A percentile compares a stretch with the other conserved stretches of the same genome.
Evolutionary conservation across 1,140 invertebrate species (phyloP).

Genomic region (Pantala flavescens): DNA sequence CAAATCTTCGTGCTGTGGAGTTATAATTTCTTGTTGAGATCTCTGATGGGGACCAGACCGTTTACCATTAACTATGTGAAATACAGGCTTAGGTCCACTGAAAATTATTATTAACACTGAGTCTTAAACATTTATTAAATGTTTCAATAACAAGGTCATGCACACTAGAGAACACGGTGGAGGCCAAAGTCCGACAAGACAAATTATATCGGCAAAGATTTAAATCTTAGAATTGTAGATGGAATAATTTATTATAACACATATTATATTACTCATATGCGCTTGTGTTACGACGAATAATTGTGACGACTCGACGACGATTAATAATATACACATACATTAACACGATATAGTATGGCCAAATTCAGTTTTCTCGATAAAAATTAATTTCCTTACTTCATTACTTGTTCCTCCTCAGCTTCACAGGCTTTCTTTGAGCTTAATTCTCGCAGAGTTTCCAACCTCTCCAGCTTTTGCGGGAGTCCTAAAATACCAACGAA

Average conservation of each 20-base stretch:
- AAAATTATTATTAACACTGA: constrained; percentile 27
- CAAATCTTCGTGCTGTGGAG: constrained; percentile 60
- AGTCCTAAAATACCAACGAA: constrained; percentile 20
- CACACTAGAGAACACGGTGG: background rate
- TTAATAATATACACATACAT: too few species aligned
- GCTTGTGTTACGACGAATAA: too few species aligned
- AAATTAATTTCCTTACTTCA: constrained; percentile 20
- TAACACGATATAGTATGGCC: too few species aligned
- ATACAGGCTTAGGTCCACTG: constrained; percentile 57
- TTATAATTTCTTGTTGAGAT: constrained; percentile 53
- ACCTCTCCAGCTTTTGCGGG: constrained; percentile 41
- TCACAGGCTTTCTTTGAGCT: constrained; percentile 27
- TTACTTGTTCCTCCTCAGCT: constrained; percentile 29
- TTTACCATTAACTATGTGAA: constrained; percentile 54
- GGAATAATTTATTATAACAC: too few species aligned
- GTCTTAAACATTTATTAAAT: background rate
- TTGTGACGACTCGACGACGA: too few species aligned
- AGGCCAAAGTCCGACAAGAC: background rate
- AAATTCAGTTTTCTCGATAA: too few species aligned
- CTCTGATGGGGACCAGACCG: constrained; percentile 44
- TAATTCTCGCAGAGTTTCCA: constrained; percentile 51
- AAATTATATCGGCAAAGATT: too few species aligned
- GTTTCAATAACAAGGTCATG: constrained; percentile 16
- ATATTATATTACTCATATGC: too few species aligned
- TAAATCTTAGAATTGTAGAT: too few species aligned